A percentile compares a stretch with the other conserved stretches of the same genome.
phyloP scores from a whole-genome alignment of 2,113 vertebrate genomes.

The Tympanuchus pallidicinctus region DNA sequence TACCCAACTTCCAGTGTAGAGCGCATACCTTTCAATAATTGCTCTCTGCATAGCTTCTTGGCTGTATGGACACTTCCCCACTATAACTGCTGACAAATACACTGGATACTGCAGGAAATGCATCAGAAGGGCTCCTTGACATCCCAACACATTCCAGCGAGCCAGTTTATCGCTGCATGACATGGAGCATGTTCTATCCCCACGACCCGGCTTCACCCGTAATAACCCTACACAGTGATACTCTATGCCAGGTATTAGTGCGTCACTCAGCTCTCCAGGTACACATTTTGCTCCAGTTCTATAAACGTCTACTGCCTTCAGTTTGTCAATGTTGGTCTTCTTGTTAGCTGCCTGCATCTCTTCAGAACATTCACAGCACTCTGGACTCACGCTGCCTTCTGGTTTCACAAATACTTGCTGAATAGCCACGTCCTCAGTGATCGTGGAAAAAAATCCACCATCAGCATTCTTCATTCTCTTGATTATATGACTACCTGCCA shows the following conservation, averaged over 20 bases:
- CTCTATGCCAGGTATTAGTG: slow-evolving; percentile 71
- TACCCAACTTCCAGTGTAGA: neutral
- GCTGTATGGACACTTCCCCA: slow-evolving; percentile 90
- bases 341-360: neutral
- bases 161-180: slow-evolving; percentile 95
- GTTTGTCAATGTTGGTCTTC: neutral
- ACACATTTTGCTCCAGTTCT: slow-evolving; percentile 95
- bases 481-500: neutral
- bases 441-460: neutral
- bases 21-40: slow-evolving; percentile 80
- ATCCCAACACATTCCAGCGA: slow-evolving; percentile 89
- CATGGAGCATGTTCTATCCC: slow-evolving; percentile 89
- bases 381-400: neutral
- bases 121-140: slow-evolving; percentile 92
- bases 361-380: neutral
- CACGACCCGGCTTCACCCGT: slow-evolving; percentile 92
- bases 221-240: slow-evolving; percentile 88
- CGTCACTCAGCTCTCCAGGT: slow-evolving; percentile 80
- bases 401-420: neutral
- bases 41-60: slow-evolving; percentile 85
- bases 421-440: neutral
- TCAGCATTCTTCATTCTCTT: slow-evolving; percentile 65
- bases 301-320: slow-evolving; percentile 78
- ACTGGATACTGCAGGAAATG: slow-evolving; percentile 90
- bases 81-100: slow-evolving; percentile 85